Conservation (phyloP, 2,797 vertebrate species). For the Xiphorhynchus erythropygius region DNA sequence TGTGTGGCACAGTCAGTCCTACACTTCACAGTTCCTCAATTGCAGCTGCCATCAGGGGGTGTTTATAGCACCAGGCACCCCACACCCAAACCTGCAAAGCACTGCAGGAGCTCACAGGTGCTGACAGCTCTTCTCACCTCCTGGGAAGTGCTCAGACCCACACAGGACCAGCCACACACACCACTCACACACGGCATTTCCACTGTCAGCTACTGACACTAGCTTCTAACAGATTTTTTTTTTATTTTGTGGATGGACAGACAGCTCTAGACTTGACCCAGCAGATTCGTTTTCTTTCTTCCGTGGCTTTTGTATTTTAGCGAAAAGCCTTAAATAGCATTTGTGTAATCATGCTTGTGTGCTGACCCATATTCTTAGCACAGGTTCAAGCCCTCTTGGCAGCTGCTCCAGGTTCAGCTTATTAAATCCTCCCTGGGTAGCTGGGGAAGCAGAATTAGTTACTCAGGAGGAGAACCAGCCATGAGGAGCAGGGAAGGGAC, state of each 20-base stretch:
- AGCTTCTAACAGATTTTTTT: fast-evolving
- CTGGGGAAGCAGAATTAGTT: not conserved
- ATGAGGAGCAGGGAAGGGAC: not conserved
- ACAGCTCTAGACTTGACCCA: not conserved
- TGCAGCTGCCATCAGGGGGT: conserved; percentile 34
- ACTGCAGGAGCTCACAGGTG: not conserved
- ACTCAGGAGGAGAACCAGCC: not conserved
- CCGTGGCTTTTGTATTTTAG: not conserved
- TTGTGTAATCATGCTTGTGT: not conserved
- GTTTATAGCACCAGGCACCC: conserved; percentile 7
- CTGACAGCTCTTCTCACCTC: conserved; percentile 35
- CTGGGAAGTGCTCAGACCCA: not conserved
- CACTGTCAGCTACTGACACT: not conserved
- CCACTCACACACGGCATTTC: not conserved
- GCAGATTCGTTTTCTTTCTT: not conserved
- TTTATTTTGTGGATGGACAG: not conserved
- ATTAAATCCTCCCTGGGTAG: not conserved
- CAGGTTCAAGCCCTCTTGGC: not conserved
- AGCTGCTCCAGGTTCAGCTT: conserved; percentile 18
- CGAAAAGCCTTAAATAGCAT: not conserved
- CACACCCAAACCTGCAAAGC: not conserved
- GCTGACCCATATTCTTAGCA: conserved; percentile 37
- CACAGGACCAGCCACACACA: not conserved
- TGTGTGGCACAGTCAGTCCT: conserved; percentile 22
- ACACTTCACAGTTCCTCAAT: conserved; percentile 12